A percentile compares a stretch with the other conserved stretches of the same genome.
phyloP scores from a whole-genome alignment of 2,113 vertebrate species.

The Indri indri region DNA sequence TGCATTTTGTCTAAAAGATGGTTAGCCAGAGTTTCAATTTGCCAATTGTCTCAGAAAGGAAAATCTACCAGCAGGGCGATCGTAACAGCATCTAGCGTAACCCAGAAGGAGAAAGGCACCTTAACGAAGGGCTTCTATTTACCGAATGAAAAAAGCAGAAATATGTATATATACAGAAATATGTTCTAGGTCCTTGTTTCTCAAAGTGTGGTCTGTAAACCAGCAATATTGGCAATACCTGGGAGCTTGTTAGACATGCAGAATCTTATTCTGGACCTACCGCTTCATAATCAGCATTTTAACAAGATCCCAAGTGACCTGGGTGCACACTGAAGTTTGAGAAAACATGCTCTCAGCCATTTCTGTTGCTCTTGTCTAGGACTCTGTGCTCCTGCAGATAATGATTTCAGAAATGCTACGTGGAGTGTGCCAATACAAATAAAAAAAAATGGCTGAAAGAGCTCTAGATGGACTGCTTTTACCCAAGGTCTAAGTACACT shows the following conservation, averaged over 20 bases:
- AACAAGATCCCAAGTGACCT: background rate
- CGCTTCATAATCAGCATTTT: background rate
- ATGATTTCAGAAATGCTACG: background rate
- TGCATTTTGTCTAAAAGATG: background rate
- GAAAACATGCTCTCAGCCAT: background rate
- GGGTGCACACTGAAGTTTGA: rapidly evolving
- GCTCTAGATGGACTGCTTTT: background rate
- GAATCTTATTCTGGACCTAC: background rate
- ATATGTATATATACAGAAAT: background rate
- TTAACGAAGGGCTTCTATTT: background rate
- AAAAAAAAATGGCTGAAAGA: too few relatives aligned
- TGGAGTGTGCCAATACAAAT: background rate
- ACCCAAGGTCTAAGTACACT: background rate
- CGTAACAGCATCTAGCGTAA: too few relatives aligned
- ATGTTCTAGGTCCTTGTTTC: background rate
- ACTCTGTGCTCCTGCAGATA: background rate
- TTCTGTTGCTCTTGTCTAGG: background rate
- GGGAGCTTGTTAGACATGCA: background rate
- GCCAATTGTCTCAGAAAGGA: background rate
- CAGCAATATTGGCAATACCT: rapidly evolving
- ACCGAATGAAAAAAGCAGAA: background rate
- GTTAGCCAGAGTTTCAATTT: background rate
- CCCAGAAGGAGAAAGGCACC: background rate
- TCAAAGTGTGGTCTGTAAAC: background rate
- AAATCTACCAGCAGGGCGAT: background rate